Conservation (phyloP, 2,113 vertebrate species). For the Isurus oxyrinchus region DNA sequence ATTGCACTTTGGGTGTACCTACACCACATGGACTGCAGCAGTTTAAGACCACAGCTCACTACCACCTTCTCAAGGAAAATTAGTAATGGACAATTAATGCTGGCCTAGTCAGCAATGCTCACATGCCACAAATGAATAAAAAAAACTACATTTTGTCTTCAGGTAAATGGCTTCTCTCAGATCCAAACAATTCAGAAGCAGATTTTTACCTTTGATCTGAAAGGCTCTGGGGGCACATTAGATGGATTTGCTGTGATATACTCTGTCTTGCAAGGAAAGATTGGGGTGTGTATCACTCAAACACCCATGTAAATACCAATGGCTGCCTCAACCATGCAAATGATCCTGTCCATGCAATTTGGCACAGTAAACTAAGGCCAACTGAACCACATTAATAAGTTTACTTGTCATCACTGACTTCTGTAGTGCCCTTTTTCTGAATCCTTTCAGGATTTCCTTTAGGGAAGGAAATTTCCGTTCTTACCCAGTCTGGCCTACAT, state of each 20-base stretch:
- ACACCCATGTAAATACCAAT: neutral
- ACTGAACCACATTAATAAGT: neutral
- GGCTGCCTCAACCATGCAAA: too few relatives aligned
- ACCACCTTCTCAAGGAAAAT: too few relatives aligned
- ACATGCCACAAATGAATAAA: too few relatives aligned
- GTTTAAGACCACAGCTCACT: too few relatives aligned
- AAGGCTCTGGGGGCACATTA: neutral
- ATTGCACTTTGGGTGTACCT: too few relatives aligned
- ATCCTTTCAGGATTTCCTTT: neutral
- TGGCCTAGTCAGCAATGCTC: too few relatives aligned
- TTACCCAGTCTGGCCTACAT: too few relatives aligned
- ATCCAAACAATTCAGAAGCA: neutral
- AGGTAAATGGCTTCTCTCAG: neutral
- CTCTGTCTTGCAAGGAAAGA: neutral
- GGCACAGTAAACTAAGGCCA: neutral
- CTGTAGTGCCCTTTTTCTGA: neutral
- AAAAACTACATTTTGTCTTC: neutral
- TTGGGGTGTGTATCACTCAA: neutral
- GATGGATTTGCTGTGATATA: neutral
- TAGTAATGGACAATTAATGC: too few relatives aligned
- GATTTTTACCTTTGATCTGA: neutral
- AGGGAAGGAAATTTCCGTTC: too few relatives aligned
- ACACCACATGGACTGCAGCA: too few relatives aligned
- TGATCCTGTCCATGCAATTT: neutral
- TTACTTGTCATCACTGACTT: neutral